Conservation (phyloP, 2,113 vertebrate species). For the Turnix velox region DNA sequence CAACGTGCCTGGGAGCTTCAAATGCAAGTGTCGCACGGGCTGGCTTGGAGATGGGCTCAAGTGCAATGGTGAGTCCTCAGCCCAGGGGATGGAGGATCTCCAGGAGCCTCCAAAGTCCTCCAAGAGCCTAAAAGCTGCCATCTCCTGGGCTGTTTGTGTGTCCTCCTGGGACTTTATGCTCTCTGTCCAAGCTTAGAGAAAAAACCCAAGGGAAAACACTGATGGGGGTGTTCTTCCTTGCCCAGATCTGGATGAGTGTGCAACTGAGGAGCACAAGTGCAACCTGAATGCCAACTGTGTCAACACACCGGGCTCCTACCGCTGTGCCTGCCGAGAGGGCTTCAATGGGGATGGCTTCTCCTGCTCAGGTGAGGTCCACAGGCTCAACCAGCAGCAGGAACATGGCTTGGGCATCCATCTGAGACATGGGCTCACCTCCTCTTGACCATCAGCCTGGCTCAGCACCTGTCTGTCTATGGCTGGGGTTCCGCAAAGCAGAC, state of each 20-base stretch:
- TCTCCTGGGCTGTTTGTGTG: not conserved
- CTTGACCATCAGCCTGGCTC: not conserved
- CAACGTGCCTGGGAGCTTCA: conserved; percentile 91
- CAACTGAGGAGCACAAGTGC: conserved; percentile 83
- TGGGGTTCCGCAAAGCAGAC: not conserved
- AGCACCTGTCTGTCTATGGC: not conserved
- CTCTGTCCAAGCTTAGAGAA: not conserved
- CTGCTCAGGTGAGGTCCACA: conserved; percentile 77
- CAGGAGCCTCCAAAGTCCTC: not conserved
- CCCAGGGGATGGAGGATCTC: not conserved
- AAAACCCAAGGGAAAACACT: not conserved
- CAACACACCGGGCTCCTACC: conserved; percentile 88
- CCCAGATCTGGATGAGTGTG: conserved; percentile 88
- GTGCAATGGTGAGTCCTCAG: conserved; percentile 82
- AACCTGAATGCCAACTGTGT: conserved; percentile 85
- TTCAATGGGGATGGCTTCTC: conserved; percentile 87
- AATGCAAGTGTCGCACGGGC: conserved; percentile 88
- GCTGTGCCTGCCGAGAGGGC: conserved; percentile 84
- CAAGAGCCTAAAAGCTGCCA: accelerated
- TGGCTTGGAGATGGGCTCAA: conserved; percentile 89
- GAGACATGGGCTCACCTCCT: not conserved
- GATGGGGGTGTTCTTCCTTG: not conserved
- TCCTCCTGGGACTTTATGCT: accelerated
- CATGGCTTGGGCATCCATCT: accelerated
- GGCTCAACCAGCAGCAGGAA: not conserved